Evolutionary conservation across 1,140 invertebrate species (phyloP), one percentile per base, ranked within the genome.

Genomic region (Phymorhynchus buccinoides): DNA sequence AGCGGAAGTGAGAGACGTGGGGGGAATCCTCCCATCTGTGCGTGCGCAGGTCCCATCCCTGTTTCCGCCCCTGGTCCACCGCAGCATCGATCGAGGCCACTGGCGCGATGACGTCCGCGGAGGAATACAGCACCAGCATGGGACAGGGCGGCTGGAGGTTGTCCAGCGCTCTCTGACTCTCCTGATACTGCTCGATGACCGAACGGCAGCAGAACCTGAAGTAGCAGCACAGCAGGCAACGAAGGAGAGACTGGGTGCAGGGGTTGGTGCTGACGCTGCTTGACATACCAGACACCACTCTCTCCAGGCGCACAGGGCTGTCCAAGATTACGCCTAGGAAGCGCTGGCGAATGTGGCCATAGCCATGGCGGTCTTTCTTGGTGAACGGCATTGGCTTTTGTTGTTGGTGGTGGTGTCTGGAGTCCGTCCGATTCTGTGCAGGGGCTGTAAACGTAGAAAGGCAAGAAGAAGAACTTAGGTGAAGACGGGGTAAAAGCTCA

Each of bases 21-120:
- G 79, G 79, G 0, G 79, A 56, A 6, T 80, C 44, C n/a, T 80
- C 79, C 79, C 79, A 80, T 27, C 62, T 80, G n/a, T 37, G 44
- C 44, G 27, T 30, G 18, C 48, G 79, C 16, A 80, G 44, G 44
- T 35, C 16, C 4, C 12, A 3, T 16, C 79, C 79, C 27, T 37
- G n/a, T 30, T 35, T 62, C 44, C 18, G 16, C 79, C 79, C 56
- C 2, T 56, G 4, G 18, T 3, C 44, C 16, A 80, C 79, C 42
- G 62, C 79, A 18, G 22, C 44, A 52, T 80, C 79, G 30, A 80
- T 3, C 44, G 32, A 56, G 39, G 22, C 0, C 27, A 35, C 22
- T 12, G 79, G 48, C 3, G 27, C 79, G 12, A 80, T 37, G 48
- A 32, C 22, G 48, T 80, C 79, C 12, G 79, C 44, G 79, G 42